Evolutionary conservation across 1,140 invertebrate genomes (phyloP), one percentile per base, ranked within the genome.

Genomic region (Eubasilissa regina): DNA sequence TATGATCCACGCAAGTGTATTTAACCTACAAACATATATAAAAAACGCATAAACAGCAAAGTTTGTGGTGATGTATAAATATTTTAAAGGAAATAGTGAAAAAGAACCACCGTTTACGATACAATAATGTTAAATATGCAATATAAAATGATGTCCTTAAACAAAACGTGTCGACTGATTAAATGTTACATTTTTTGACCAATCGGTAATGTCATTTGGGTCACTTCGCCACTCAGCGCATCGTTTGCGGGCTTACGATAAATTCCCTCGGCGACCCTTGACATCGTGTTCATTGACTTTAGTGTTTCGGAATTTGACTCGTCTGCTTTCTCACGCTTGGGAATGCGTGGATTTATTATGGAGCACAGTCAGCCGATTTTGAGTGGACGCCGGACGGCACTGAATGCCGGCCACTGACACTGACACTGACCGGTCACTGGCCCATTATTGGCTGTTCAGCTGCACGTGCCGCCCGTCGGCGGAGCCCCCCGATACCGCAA

Each of bases 271-370:
- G 43, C 73, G 73, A 75, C 73, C 73, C 73, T 75, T 75, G 73
- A 75, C 73, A 75, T 56, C 56, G 56, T 75, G 73, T 75, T 75
- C 73, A 75, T 75, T 75, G 72, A 75, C 73, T 75, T 75, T 60
- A 62, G 53, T 60, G 56, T 60, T 75, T 60, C 17, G 73, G 73
- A 75, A 75, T 75, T 75, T 62, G 73, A 75, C 73, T 60, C 62
- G 73, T 75, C 56, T 45, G 45, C 44, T 60, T 75, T 75, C 73
- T 75, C 73, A 75, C 73, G 73, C 73, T 25, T 8, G 45, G 73
- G 73, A 75, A 75, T 75, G 73, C 47, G 35, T 53, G 70, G 21
- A 35, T 51, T 51, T 73, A 55, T 35, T 15, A 13, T 21, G 70
- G 53, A 48, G 45, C 17, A 35, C 47, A 21, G 70, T 73, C 70